Percentiles rank a stretch among this genome's conserved stretches.
Conservation (phyloP, 2,888 invertebrate species). For the Spilosoma lubricipeda region DNA sequence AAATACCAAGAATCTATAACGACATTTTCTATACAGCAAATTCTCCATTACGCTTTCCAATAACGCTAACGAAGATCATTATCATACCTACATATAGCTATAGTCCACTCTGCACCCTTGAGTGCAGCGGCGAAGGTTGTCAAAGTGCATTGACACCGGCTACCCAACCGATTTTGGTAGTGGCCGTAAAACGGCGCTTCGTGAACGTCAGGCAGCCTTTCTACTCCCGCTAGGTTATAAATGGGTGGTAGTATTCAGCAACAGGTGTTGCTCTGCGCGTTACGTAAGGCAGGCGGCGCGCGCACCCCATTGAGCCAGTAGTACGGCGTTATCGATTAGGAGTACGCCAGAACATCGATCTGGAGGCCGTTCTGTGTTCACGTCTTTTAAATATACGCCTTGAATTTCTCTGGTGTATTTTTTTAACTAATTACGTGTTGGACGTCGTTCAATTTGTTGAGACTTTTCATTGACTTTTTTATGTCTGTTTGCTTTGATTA, state of each 20-base stretch:
- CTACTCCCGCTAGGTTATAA: constrained; percentile 68
- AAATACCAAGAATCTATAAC: constrained; percentile 39
- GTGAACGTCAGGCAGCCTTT: constrained; percentile 57
- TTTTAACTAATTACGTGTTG: constrained; percentile 50
- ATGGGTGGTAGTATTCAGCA: constrained; percentile 80
- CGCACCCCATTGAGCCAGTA: constrained; percentile 81
- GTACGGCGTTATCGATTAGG: constrained; percentile 81
- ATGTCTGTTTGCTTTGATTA: not conserved
- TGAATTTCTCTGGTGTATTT: constrained; percentile 60
- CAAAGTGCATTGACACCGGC: constrained; percentile 80
- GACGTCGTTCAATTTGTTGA: constrained; percentile 1
- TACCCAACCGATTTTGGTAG: constrained; percentile 66
- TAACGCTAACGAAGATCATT: constrained; percentile 81
- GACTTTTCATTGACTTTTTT: constrained; percentile 1
- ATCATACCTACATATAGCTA: constrained; percentile 70
- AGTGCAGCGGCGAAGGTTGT: constrained; percentile 84
- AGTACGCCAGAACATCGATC: constrained; percentile 78
- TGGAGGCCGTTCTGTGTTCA: constrained; percentile 65
- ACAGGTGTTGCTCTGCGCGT: constrained; percentile 82
- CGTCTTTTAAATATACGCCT: constrained; percentile 73
- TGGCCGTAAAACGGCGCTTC: constrained; percentile 34
- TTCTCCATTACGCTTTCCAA: constrained; percentile 61
- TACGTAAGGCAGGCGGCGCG: constrained; percentile 81
- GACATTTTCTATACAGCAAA: constrained; percentile 43
- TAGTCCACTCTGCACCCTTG: constrained; percentile 83